phyloP scores from a whole-genome alignment of 2,113 vertebrate species.

The Malaclemys terrapin region DNA sequence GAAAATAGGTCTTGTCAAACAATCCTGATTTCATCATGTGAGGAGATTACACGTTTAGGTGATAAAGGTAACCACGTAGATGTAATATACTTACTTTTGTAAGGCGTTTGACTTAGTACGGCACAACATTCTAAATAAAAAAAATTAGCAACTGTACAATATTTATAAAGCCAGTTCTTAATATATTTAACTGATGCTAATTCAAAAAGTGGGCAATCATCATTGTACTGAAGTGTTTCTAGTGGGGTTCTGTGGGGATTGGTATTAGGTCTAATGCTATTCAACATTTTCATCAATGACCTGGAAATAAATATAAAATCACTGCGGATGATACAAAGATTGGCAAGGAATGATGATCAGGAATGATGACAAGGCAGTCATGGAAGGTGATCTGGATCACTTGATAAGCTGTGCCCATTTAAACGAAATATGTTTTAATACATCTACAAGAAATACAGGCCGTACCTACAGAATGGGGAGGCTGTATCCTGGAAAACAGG shows the following conservation, averaged over 20 bases:
- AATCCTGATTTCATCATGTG: not conserved
- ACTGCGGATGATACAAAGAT: conserved; percentile 1
- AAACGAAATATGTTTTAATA: not conserved
- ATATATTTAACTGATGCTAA: not conserved
- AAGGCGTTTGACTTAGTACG: not conserved
- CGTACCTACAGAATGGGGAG: not conserved
- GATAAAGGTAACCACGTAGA: not conserved
- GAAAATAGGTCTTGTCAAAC: not conserved
- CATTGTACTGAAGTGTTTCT: conserved; percentile 24
- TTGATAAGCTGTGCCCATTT: not conserved
- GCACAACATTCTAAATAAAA: conserved; percentile 11
- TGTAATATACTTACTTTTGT: not conserved
- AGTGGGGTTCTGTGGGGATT: conserved; percentile 22
- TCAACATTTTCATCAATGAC: conserved; percentile 52
- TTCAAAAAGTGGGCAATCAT: conserved; percentile 34
- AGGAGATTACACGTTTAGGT: conserved; percentile 2
- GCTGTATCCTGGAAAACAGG: not conserved
- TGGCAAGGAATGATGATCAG: not conserved
- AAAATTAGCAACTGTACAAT: not conserved
- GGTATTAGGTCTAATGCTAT: not conserved
- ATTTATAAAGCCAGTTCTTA: not conserved
- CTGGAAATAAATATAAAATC: conserved; percentile 44
- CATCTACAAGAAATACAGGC: not conserved
- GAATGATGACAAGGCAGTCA: not conserved
- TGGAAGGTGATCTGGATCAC: not conserved